Evolutionary conservation across 2,113 vertebrate genomes (phyloP).

Genomic region (Crotalus horridus): DNA sequence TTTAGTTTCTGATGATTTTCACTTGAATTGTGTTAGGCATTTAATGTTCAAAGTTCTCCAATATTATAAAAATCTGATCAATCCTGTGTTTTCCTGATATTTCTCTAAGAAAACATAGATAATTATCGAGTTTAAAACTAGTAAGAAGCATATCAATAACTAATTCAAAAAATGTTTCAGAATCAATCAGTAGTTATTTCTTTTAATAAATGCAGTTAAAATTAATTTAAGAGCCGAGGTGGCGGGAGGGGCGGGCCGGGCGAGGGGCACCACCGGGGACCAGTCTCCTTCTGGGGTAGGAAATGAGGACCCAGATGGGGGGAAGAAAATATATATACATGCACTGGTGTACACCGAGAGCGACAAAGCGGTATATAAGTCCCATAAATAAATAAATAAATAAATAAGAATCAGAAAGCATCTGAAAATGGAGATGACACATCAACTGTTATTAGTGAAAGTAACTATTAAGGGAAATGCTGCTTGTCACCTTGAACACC

Average conservation of each 20-base stretch:
- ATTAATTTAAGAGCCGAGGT: neutral
- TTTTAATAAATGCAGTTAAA: neutral
- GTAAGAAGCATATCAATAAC: neutral
- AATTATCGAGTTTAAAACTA: neutral
- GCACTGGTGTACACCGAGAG: too few species aligned
- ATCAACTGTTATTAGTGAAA: neutral
- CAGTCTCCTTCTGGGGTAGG: too few species aligned
- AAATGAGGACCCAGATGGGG: too few species aligned
- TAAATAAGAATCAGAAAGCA: neutral
- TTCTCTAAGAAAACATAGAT: neutral
- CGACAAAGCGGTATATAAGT: too few species aligned
- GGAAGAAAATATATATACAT: too few species aligned
- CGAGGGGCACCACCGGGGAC: too few species aligned
- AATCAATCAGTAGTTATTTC: neutral
- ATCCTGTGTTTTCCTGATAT: neutral
- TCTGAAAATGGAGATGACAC: neutral
- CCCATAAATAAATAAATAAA: too few species aligned
- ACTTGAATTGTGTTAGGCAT: neutral
- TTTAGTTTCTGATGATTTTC: neutral
- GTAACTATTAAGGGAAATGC: neutral
- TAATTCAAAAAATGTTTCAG: neutral
- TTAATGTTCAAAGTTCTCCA: neutral
- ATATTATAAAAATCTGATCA: neutral
- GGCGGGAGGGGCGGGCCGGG: too few species aligned
- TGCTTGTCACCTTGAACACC: neutral